These are phyloP conservation scores for Archaeoteleia sp. DNA, from an alignment of 2,888 invertebrate species.

Conservation along the genomic window DNA sequence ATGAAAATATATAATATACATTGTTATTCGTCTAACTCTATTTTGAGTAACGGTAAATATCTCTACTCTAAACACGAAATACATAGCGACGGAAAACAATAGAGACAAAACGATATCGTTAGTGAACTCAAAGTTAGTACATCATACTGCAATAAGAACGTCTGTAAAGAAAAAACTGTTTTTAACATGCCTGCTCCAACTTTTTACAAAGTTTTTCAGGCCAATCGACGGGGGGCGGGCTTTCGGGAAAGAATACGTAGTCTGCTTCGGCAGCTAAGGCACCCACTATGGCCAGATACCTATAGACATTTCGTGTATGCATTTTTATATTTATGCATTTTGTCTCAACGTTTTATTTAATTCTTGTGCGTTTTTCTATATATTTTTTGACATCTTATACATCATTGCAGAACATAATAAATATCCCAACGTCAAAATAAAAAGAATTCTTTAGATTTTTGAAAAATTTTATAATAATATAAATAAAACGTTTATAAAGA, in stretches of 20 bases:
- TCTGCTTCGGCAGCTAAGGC: slow-evolving; percentile 98
- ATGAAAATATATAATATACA: neutral
- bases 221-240: slow-evolving; percentile 96
- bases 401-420: too few species aligned
- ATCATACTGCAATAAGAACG: slow-evolving; percentile 38
- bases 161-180: slow-evolving; percentile 53
- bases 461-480: neutral
- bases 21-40: too few species aligned
- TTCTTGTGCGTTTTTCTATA: too few species aligned
- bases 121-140: slow-evolving; percentile 57
- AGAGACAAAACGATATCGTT: slow-evolving; percentile 38
- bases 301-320: slow-evolving; percentile 76
- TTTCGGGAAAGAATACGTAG: slow-evolving; percentile 99
- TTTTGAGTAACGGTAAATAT: too few species aligned
- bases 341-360: too few species aligned
- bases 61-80: slow-evolving; percentile 54
- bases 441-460: too few species aligned
- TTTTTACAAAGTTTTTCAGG: slow-evolving; percentile 94
- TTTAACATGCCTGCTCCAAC: slow-evolving; percentile 88
- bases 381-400: too few species aligned
- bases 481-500: too few species aligned
- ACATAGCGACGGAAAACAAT: slow-evolving; percentile 24
- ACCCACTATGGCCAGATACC: slow-evolving; percentile 97
- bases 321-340: too few species aligned
- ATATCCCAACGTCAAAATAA: too few species aligned